Percentiles rank a stretch among this genome's conserved stretches.
Conservation (phyloP, 2,797 vertebrate species). For the Oreochromis grahami region DNA sequence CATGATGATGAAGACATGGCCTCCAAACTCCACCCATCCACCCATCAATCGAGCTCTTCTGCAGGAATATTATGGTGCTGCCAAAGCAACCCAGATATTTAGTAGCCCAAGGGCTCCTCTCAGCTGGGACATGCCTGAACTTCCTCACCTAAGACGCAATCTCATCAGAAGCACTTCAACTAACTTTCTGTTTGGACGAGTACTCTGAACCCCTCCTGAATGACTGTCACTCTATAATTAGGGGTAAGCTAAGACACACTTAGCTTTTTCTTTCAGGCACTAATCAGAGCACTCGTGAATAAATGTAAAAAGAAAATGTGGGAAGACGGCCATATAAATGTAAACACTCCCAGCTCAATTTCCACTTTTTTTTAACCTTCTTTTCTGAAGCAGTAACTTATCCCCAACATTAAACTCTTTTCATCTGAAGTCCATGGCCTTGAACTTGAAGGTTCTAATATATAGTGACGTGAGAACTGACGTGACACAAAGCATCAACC, state of each 20-base stretch:
- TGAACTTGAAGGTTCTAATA: background rate
- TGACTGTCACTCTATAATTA: background rate
- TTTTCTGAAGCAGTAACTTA: background rate
- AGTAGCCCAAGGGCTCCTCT: background rate
- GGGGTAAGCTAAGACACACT: background rate
- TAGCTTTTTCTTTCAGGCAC: background rate
- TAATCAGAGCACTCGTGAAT: background rate
- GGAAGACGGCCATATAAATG: background rate
- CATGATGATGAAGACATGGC: background rate
- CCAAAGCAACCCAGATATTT: background rate
- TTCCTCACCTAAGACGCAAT: background rate
- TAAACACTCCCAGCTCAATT: background rate
- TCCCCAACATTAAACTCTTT: background rate
- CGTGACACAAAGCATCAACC: background rate
- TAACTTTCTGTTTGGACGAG: background rate
- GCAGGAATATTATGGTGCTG: background rate
- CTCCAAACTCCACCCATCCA: background rate
- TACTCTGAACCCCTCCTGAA: background rate
- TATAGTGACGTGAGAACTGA: background rate
- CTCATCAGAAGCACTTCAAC: background rate
- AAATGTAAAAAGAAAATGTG: background rate
- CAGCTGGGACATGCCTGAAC: background rate
- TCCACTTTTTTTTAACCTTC: background rate
- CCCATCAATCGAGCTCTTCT: background rate
- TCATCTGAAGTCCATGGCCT: background rate